Evolutionary conservation across 2,888 invertebrate genomes (phyloP).

Genomic region (Sarcophaga variegata): DNA sequence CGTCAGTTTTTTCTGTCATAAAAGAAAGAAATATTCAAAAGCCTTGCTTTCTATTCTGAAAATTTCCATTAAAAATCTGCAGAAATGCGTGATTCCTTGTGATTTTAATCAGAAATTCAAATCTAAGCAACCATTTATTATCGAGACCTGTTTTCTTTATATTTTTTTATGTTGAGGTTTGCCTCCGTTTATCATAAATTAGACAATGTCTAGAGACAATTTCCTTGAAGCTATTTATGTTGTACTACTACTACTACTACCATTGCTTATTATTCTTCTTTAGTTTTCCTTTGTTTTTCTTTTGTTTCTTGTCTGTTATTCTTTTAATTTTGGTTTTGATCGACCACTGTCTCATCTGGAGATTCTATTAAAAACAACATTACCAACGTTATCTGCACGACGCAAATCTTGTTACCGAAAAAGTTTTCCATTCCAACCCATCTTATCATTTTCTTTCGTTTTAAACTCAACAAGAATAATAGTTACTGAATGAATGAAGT

Average conservation of each 20-base stretch:
- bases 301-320: background rate
- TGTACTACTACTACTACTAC: background rate
- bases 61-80: too few species aligned
- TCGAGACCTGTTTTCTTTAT: too few species aligned
- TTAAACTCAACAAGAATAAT: constrained; percentile 19
- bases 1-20: too few species aligned
- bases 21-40: too few species aligned
- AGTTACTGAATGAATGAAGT: background rate
- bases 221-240: background rate
- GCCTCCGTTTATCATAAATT: too few species aligned
- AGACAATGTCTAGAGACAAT: constrained; percentile 1
- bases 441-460: background rate
- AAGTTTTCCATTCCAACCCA: constrained; percentile 19
- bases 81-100: too few species aligned
- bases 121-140: too few species aligned
- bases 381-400: constrained; percentile 61
- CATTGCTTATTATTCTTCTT: background rate
- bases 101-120: too few species aligned
- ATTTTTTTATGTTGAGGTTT: too few species aligned
- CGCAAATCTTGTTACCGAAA: constrained; percentile 37
- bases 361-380: constrained; percentile 48
- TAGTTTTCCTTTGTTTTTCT: background rate
- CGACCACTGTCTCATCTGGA: constrained; percentile 37
- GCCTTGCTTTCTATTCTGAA: too few species aligned
- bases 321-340: constrained; percentile 14